These are phyloP conservation scores for Anguilla rostrata DNA, from an alignment of 2,113 vertebrate species.

Conservation along the genomic window DNA sequence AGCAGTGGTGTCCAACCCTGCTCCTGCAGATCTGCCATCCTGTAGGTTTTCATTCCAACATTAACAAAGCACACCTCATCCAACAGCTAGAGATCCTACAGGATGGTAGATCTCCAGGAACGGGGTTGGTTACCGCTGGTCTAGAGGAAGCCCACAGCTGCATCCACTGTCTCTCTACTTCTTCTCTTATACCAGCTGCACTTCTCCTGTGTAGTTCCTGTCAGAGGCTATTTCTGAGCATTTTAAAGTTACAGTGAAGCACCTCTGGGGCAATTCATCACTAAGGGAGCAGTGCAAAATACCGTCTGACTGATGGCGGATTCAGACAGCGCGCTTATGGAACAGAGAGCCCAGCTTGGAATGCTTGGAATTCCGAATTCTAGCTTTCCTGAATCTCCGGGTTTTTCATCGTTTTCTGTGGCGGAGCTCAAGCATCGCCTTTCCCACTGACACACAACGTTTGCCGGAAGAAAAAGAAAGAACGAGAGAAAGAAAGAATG, in stretches of 20 bases:
- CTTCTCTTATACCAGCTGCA: neutral
- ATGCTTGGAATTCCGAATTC: neutral
- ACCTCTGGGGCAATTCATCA: neutral
- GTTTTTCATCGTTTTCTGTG: neutral
- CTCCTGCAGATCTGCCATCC: no score
- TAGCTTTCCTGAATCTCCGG: neutral
- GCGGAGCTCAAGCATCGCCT: neutral
- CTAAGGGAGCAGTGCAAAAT: neutral
- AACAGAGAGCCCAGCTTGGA: neutral
- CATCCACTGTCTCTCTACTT: conserved; percentile 16
- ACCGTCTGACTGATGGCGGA: neutral
- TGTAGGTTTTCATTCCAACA: no score
- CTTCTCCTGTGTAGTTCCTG: conserved; percentile 25
- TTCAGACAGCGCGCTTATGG: neutral
- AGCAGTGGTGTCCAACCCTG: neutral
- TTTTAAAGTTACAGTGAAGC: neutral
- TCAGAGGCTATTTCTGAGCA: neutral
- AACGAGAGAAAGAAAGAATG: neutral
- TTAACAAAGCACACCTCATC: no score
- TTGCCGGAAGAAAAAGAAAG: neutral
- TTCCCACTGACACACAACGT: neutral
- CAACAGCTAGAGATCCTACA: no score
- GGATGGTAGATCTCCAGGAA: no score
- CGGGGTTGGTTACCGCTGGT: no score
- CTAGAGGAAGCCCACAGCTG: neutral